Conservation (phyloP, 2,797 vertebrate genomes). For the Sebastes iracundus region DNA sequence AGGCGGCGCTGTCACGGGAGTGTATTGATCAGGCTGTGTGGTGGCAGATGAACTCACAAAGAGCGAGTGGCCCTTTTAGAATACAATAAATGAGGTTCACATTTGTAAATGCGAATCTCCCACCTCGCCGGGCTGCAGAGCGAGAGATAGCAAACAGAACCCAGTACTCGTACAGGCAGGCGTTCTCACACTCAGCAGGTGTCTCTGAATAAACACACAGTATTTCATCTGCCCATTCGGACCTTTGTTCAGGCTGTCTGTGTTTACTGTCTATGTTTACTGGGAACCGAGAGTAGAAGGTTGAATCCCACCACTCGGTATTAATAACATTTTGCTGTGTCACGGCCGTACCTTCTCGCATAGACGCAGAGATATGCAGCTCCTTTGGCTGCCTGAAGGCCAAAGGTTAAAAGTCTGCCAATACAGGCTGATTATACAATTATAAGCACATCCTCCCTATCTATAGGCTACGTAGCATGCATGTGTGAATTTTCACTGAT, state of each 20-base stretch:
- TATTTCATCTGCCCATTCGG: background rate
- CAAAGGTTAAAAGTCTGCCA: too few species aligned
- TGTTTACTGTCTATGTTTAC: background rate
- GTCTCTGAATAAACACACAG: background rate
- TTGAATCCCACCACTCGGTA: background rate
- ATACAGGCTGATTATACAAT: background rate
- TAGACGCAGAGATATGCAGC: too few species aligned
- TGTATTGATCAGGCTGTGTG: background rate
- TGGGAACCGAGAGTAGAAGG: background rate
- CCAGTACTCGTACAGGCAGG: background rate
- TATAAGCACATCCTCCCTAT: background rate
- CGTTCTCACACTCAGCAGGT: background rate
- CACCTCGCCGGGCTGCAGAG: background rate
- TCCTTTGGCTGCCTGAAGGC: too few species aligned
- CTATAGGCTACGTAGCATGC: too few species aligned
- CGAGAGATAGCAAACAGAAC: background rate
- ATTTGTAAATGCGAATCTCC: too few species aligned
- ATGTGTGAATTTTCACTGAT: accelerated
- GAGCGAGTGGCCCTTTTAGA: background rate
- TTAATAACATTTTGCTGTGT: background rate
- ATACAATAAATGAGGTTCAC: background rate
- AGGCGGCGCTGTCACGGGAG: background rate
- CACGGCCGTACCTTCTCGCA: too few species aligned
- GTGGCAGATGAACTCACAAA: background rate
- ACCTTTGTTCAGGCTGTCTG: background rate